Base-by-base conservation (phyloP, 2,888 invertebrate genomes). In the Crioceris asparagi region DNA sequence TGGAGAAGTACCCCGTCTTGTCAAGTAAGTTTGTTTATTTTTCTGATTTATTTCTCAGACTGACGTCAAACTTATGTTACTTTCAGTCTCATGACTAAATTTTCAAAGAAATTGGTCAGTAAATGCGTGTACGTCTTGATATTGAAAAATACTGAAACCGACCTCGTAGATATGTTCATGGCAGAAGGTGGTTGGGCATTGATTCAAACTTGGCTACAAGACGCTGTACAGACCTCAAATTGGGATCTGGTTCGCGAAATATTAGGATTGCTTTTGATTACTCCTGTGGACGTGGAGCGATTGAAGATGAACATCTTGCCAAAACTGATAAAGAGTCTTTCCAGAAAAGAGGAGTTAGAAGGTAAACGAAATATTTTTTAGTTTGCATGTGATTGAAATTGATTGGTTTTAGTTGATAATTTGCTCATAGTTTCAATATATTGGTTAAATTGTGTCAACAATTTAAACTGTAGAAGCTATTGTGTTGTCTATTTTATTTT, bases 61-160 rank as follows among this genome's bases (percentile, higher is more conserved):
- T 21, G 21, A 21, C 21, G 7, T 21, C 6, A 21, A 21, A 7
- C 21, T 7, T 21, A 21, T 21, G 21, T 21, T 21, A 21, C 21
- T 49, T 48, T 52, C 71, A 92, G 91, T 62, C 76, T 94, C 59
- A 94, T 94, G 93, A 85, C 83, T 31, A 91, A 92, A 64, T 91
- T 86, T 70, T 92, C 92, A 1, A 90, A 86, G 63, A 94, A 93
- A 65, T 71, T 94, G 49, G 93, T 94, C 36, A 91, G 90, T 52
- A 91, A 91, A 70, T 93, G 93, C 68, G 85, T 93, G 55, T 94
- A 93, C 59, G 80, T 92, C 53, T 85, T 92, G 62, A 92, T 94
- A 55, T 68, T 94, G 40, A 86, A 86, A 64, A 81, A 82, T 44
- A 91, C 93, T 8, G 79, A 83, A 58, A 77, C 80, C 4, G 82